phyloP scores from a whole-genome alignment of 1,140 invertebrate genomes.

The Reticulitermes speratus region DNA sequence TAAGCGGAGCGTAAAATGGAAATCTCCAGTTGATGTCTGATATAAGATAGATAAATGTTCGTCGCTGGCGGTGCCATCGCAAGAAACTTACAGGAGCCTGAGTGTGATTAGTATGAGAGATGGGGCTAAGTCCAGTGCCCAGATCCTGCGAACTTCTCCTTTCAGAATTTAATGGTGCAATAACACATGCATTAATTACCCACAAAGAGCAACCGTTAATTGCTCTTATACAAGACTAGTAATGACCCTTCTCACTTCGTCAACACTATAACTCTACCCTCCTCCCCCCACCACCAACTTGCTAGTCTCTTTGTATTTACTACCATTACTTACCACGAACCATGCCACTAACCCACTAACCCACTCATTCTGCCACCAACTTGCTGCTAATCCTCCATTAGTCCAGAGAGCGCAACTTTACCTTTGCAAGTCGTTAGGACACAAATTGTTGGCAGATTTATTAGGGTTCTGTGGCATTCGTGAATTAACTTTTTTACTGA shows the following conservation, averaged over 20 bases:
- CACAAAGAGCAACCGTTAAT: constrained; percentile 1
- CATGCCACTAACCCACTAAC: not conserved
- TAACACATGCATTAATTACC: constrained; percentile 19
- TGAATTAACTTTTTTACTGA: not conserved
- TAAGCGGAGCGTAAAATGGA: not conserved
- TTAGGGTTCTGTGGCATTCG: not conserved
- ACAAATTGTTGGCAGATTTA: not conserved
- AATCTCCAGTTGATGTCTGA: not conserved
- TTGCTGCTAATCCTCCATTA: not conserved
- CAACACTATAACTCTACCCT: not conserved
- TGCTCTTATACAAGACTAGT: not conserved
- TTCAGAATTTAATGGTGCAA: not conserved
- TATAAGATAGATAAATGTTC: not conserved
- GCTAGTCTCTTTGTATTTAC: not conserved
- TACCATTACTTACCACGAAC: not conserved
- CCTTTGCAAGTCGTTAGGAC: not conserved
- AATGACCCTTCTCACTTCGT: not conserved
- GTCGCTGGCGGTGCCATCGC: not conserved
- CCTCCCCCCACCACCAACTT: not conserved
- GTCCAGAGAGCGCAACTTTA: not conserved
- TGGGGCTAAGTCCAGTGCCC: not conserved
- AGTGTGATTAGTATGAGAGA: not conserved
- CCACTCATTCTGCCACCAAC: not conserved
- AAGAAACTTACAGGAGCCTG: not conserved
- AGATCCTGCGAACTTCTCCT: not conserved